Conservation (phyloP, 2,888 invertebrate species). For the Clepsis dumicolana region DNA sequence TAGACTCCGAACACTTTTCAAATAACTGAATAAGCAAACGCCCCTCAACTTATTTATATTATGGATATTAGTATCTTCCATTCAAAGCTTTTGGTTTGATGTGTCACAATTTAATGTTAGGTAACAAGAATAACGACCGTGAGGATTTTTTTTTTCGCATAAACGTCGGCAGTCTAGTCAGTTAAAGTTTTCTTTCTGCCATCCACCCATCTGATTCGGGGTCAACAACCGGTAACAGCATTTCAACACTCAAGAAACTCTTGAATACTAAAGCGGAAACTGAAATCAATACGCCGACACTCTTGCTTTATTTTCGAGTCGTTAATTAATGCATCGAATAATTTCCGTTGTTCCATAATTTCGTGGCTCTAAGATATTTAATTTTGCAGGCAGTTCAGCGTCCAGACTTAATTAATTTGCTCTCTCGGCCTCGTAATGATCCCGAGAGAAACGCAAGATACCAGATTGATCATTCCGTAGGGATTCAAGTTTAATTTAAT, state of each 20-base stretch:
- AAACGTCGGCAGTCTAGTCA: not conserved
- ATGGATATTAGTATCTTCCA: too few species aligned
- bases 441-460: conserved; percentile 57
- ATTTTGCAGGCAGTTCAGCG: conserved; percentile 55
- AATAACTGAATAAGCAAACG: too few species aligned
- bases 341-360: conserved; percentile 41
- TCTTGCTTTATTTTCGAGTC: conserved; percentile 24
- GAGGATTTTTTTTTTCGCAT: not conserved
- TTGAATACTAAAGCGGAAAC: not conserved
- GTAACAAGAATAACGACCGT: not conserved
- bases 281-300: conserved; percentile 26
- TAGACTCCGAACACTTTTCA: not conserved
- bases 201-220: not conserved
- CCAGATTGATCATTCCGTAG: conserved; percentile 64
- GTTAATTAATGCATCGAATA: conserved; percentile 42
- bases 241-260: not conserved
- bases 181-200: not conserved
- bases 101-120: not conserved
- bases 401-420: conserved; percentile 69
- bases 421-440: conserved; percentile 65
- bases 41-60: too few species aligned
- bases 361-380: conserved; percentile 46
- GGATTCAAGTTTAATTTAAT: conserved; percentile 58
- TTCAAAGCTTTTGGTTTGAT: not conserved
- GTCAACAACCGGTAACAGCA: not conserved